Percentiles rank a stretch among this genome's conserved stretches.
Conservation (phyloP, 2,888 invertebrate species). For the Epiperipatus broadwayi region DNA sequence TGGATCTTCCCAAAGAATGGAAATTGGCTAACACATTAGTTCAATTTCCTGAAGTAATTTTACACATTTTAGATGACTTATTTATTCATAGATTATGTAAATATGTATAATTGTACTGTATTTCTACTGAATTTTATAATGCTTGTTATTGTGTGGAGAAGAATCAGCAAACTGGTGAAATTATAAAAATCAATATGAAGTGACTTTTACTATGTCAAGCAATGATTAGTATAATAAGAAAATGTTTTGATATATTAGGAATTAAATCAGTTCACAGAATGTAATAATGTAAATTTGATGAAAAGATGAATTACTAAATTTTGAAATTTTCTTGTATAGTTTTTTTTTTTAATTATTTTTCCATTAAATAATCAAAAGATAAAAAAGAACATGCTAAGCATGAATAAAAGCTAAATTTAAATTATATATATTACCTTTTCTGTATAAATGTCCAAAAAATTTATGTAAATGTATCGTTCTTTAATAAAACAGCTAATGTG, state of each 20-base stretch:
- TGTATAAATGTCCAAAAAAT: no score
- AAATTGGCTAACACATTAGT: slow-evolving; percentile 74
- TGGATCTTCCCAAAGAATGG: slow-evolving; percentile 81
- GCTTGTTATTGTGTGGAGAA: slow-evolving; percentile 92
- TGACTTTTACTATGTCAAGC: slow-evolving; percentile 79
- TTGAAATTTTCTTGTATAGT: no score
- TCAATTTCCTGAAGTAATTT: slow-evolving; percentile 65
- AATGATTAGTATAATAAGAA: slow-evolving; percentile 63
- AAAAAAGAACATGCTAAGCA: no score
- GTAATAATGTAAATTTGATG: slow-evolving; percentile 37
- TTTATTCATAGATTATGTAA: slow-evolving; percentile 75
- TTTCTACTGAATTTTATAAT: slow-evolving; percentile 83
- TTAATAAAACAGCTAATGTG: no score
- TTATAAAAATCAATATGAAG: slow-evolving; percentile 59
- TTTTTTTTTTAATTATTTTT: no score
- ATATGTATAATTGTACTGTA: slow-evolving; percentile 73
- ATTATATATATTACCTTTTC: no score
- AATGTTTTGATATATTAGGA: slow-evolving; percentile 75
- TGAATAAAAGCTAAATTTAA: no score
- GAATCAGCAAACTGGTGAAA: slow-evolving; percentile 47
- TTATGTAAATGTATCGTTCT: no score
- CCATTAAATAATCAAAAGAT: no score
- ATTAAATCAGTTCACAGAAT: slow-evolving; percentile 76
- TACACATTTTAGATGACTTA: slow-evolving; percentile 60
- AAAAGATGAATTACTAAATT: no score